These are phyloP conservation scores for Alligator sinensis DNA, from an alignment of 2,113 vertebrate species.

Conservation along the genomic window DNA sequence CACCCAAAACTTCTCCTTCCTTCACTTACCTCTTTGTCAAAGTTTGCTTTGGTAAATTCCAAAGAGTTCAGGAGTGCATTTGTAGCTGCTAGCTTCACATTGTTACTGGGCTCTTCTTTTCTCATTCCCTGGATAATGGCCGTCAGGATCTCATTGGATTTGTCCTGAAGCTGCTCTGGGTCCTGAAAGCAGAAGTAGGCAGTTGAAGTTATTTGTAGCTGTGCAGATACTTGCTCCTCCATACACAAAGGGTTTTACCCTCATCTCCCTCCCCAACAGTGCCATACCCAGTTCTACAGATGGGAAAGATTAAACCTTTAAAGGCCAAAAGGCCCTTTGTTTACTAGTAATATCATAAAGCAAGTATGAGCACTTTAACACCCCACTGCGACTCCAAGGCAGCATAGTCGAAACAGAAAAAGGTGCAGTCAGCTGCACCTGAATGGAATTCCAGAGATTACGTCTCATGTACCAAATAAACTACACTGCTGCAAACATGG, in stretches of 20 bases:
- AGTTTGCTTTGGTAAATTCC: constrained; percentile 99
- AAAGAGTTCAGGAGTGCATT: constrained; percentile 98
- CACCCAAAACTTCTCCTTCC: background rate
- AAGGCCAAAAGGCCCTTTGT: background rate
- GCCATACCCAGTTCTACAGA: fast-evolving
- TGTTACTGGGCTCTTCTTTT: constrained; percentile 99
- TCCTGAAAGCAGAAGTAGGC: constrained; percentile 80
- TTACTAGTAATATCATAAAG: fast-evolving
- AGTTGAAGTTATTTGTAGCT: background rate
- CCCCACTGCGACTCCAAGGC: fast-evolving
- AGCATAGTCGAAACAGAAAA: background rate
- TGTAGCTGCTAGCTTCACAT: constrained; percentile 96
- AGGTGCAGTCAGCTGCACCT: background rate
- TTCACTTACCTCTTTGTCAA: constrained; percentile 93
- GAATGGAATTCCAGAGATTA: background rate
- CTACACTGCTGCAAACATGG: fast-evolving
- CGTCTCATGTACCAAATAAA: background rate
- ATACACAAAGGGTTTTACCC: fast-evolving
- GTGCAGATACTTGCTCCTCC: background rate
- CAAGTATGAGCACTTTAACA: background rate
- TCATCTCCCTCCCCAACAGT: background rate
- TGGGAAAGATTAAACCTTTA: fast-evolving
- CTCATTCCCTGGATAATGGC: constrained; percentile 99
- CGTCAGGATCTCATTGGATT: constrained; percentile 97
- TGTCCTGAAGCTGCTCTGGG: constrained; percentile 98